These are phyloP conservation scores for Neoscelio sp. DNA, from an alignment of 2,888 invertebrate genomes.

Conservation along the genomic window DNA sequence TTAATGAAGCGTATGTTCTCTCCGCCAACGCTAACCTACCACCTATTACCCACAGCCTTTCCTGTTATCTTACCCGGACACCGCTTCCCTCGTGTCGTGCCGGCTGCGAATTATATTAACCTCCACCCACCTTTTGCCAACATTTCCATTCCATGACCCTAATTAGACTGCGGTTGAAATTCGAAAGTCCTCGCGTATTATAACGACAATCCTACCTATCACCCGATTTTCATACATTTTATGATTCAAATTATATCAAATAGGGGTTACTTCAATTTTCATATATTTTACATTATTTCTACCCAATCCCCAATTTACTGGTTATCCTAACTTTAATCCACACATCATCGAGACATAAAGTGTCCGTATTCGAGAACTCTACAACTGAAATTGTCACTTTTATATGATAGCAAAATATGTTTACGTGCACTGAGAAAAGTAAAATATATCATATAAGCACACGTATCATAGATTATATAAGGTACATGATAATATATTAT, in stretches of 20 bases:
- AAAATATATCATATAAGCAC: too few relatives aligned
- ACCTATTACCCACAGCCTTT: constrained; percentile 82
- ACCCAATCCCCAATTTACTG: background rate
- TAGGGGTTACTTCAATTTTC: constrained; percentile 32
- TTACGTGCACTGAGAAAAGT: too few relatives aligned
- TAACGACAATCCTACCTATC: constrained; percentile 63
- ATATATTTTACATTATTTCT: constrained; percentile 14
- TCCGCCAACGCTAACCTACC: constrained; percentile 74
- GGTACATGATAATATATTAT: too few relatives aligned
- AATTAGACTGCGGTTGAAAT: constrained; percentile 66
- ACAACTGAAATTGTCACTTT: too few relatives aligned
- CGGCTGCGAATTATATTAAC: constrained; percentile 79
- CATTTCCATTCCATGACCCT: constrained; percentile 71
- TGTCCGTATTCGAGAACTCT: too few relatives aligned
- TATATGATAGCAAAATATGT: too few relatives aligned
- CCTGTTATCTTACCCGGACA: constrained; percentile 82
- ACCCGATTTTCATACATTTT: constrained; percentile 61
- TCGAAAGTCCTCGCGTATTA: constrained; percentile 60
- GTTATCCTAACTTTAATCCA: background rate
- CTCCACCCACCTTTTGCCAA: constrained; percentile 68
- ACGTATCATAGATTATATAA: too few relatives aligned
- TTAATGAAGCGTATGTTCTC: constrained; percentile 83
- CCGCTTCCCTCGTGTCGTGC: constrained; percentile 74
- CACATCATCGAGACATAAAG: too few relatives aligned
- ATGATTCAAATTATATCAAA: constrained; percentile 28